phyloP scores from a whole-genome alignment of 1,140 invertebrate genomes.

The Campoletis sonorensis region DNA sequence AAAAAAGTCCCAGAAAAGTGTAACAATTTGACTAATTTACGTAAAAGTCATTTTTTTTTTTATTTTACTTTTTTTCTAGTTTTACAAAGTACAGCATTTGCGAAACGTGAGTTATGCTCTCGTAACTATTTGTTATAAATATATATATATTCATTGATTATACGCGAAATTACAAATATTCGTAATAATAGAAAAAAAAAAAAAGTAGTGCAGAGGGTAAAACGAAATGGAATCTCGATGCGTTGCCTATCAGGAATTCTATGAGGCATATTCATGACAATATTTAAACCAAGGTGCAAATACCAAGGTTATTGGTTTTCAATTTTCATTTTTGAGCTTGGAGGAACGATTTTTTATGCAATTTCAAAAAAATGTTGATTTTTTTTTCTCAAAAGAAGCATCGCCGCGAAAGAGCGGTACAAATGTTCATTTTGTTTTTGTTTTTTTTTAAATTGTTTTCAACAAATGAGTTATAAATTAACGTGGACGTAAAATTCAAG shows the following conservation, averaged over 20 bases:
- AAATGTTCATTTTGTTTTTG: too few relatives aligned
- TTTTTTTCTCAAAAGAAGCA: neutral
- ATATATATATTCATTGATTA: too few relatives aligned
- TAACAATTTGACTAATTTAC: too few relatives aligned
- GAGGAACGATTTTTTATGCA: neutral
- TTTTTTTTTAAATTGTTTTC: too few relatives aligned
- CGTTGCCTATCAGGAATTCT: neutral
- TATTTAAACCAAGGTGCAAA: slow-evolving; percentile 54
- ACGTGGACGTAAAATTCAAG: too few relatives aligned
- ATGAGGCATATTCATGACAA: slow-evolving; percentile 58
- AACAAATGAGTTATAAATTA: too few relatives aligned
- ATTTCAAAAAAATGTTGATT: neutral
- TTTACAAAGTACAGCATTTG: too few relatives aligned
- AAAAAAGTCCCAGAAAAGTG: too few relatives aligned
- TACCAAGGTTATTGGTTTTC: slow-evolving; percentile 46
- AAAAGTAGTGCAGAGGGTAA: neutral
- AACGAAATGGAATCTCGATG: neutral
- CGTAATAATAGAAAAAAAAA: neutral
- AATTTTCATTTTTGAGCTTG: neutral
- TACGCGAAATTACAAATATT: neutral
- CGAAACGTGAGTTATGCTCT: too few relatives aligned
- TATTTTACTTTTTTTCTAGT: too few relatives aligned
- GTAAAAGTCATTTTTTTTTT: too few relatives aligned
- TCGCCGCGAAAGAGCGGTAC: neutral
- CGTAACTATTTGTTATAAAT: too few relatives aligned